A percentile compares a stretch with the other conserved stretches of the same genome.
These are phyloP conservation scores for Drosophila lacicola DNA, from an alignment of 2,888 invertebrate genomes.

Conservation along the genomic window DNA sequence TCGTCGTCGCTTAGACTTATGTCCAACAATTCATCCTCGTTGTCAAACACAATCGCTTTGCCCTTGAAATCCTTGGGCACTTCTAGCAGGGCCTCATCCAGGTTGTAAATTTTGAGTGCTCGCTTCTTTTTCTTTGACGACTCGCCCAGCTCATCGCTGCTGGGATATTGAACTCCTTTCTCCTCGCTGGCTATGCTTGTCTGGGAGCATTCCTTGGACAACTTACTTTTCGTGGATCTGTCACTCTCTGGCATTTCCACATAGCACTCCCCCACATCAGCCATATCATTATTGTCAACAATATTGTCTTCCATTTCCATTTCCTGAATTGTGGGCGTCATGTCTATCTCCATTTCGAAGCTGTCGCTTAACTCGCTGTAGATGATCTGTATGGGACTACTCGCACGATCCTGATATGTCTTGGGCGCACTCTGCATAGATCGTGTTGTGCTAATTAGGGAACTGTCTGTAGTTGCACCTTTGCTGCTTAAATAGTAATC, in stretches of 20 bases:
- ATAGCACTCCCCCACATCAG: background rate
- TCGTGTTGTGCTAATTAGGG: background rate
- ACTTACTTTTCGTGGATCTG: conserved; percentile 1
- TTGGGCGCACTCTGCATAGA: conserved; percentile 10
- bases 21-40: conserved; percentile 31
- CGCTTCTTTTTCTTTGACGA: background rate
- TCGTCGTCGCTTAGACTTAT: conserved; percentile 40
- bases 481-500: conserved; percentile 13
- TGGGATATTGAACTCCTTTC: conserved; percentile 56
- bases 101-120: conserved; percentile 17
- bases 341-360: background rate
- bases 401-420: conserved; percentile 56
- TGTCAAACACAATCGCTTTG: conserved; percentile 31
- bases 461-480: background rate
- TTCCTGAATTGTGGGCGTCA: background rate
- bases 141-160: conserved; percentile 34
- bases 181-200: conserved; percentile 35
- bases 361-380: background rate
- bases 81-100: conserved; percentile 25
- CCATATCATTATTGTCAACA: background rate
- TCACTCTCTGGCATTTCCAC: background rate
- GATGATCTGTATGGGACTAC: conserved; percentile 60
- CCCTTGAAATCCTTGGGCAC: conserved; percentile 15
- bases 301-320: background rate
- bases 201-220: conserved; percentile 19